Evolutionary conservation across 2,113 vertebrate genomes (phyloP).

Genomic region (Odocoileus virginianus): DNA sequence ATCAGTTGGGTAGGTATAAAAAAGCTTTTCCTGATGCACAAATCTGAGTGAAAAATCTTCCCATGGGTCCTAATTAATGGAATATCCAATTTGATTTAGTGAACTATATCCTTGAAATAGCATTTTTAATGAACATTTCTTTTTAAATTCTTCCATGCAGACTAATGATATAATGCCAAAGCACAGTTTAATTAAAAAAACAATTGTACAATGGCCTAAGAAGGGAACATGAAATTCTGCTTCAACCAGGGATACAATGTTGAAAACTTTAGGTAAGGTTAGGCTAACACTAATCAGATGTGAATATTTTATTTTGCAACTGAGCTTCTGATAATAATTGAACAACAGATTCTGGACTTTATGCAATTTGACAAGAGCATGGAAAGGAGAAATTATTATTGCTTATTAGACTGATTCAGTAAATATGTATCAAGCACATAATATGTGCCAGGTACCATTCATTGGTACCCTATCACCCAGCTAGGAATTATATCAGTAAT

Average conservation of each 20-base stretch:
- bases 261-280: neutral
- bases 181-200: neutral
- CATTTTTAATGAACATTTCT: neutral
- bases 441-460: neutral
- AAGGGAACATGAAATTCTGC: neutral
- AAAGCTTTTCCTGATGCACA: neutral
- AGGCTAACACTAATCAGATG: neutral
- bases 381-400: neutral
- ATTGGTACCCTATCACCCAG: neutral
- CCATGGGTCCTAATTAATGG: constrained; percentile 2
- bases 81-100: neutral
- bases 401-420: neutral
- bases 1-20: neutral
- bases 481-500: neutral
- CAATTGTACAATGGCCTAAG: neutral
- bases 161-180: neutral
- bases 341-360: neutral
- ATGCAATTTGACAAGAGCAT: neutral
- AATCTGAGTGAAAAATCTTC: neutral
- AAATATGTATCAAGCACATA: neutral
- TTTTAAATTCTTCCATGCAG: constrained; percentile 33
- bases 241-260: neutral
- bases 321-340: neutral
- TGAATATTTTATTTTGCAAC: neutral
- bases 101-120: neutral